These are phyloP conservation scores for Nebria salina DNA, from an alignment of 2,888 invertebrate species.

Conservation along the genomic window DNA sequence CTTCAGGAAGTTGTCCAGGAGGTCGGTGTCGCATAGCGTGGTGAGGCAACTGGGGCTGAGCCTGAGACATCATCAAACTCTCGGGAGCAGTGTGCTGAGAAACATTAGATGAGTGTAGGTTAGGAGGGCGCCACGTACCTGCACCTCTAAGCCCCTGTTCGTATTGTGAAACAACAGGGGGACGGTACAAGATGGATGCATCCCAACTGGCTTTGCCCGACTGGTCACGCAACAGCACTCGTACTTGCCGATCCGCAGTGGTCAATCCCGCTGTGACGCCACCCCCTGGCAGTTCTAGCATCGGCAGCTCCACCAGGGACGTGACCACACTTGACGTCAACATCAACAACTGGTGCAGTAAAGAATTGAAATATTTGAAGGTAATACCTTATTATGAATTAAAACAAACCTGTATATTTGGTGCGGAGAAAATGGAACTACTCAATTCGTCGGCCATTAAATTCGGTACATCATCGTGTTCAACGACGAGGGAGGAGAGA, in stretches of 20 bases:
- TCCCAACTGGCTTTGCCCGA: constrained; percentile 98
- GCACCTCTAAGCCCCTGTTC: not conserved
- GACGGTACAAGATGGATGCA: constrained; percentile 87
- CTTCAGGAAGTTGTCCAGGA: constrained; percentile 80
- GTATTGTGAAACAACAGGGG: constrained; percentile 64
- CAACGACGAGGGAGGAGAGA: constrained; percentile 88
- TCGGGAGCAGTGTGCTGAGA: constrained; percentile 52
- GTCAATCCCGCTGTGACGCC: constrained; percentile 80
- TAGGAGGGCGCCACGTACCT: constrained; percentile 28
- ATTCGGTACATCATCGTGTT: constrained; percentile 88
- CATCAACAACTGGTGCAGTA: constrained; percentile 76
- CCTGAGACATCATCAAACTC: constrained; percentile 56
- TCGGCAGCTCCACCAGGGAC: constrained; percentile 89
- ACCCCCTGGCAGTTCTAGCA: constrained; percentile 81
- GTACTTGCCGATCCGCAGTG: constrained; percentile 80
- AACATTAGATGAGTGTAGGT: not conserved
- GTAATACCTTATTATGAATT: not conserved
- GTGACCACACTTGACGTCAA: constrained; percentile 84
- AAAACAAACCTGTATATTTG: constrained; percentile 74
- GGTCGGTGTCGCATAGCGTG: constrained; percentile 77
- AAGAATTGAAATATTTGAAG: constrained; percentile 55
- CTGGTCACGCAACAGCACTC: constrained; percentile 88
- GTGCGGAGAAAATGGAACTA: constrained; percentile 82
- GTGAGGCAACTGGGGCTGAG: constrained; percentile 65
- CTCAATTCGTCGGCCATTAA: constrained; percentile 79